Base-by-base conservation (phyloP, 1,140 invertebrate genomes). In the Hormaphis cornu region DNA sequence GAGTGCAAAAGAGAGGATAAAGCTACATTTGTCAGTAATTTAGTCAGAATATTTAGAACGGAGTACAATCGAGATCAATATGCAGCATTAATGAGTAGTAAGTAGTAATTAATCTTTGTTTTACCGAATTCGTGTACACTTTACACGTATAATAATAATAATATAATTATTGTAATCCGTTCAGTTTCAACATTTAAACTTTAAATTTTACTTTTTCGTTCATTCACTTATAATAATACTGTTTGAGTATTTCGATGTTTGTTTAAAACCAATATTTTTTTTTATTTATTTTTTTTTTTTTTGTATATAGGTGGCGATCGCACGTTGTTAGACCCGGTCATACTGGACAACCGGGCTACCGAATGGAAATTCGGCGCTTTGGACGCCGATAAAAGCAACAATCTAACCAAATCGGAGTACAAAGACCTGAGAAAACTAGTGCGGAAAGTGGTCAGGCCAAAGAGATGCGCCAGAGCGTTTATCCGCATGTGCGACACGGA, bases 351-450 rank as follows among this genome's bases (percentile, higher is more conserved):
- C 53, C 53, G 69, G 33, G 87, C 90, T 0, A 75, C 93, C 9
- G 85, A 88, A 50, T 96, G 93, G 93, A 95, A 96, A 77, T 97
- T 95, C 75, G 77, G 80, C 1, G 82, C 86, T 50, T 79, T 96
- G 74, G 93, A 97, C 79, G 78, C 78, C 33, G 87, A 95, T 78
- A 81, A 80, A 14, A 90, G 93, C 78, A 82, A 84, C 26, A 80
- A 81, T 50, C 78, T 97, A 56, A 86, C 90, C 74, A 85, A 85
- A 72, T 82, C 83, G 37, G 94, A 97, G 77, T 90, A 93, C 74
- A 82, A 85, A 72, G 87, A 89, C 70, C 79, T 96, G 6, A 83
- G 86, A 69, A 82, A 86, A 71, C 82, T 95, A 28, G 87, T 94
- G 1, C 90, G 88, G 76, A 90, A 91, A 79, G 86, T 89, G 24